Evolutionary conservation across 2,113 vertebrate species (phyloP).

Genomic region (Pedionomus torquatus): DNA sequence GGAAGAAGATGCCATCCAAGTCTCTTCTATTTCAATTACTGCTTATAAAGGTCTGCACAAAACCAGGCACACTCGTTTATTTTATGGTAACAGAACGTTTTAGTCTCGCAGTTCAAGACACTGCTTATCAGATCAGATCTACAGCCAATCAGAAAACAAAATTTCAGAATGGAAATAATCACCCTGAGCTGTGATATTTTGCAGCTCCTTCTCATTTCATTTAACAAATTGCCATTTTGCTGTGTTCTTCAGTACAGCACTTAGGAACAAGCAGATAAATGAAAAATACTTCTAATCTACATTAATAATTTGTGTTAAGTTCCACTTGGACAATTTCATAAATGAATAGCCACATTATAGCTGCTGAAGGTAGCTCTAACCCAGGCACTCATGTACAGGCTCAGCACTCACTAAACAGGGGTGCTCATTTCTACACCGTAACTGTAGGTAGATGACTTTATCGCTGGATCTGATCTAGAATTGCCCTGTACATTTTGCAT

Average conservation of each 20-base stretch:
- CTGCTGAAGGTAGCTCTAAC: neutral
- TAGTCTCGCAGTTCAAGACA: neutral
- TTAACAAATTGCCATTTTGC: neutral
- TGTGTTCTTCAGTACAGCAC: neutral
- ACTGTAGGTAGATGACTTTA: neutral
- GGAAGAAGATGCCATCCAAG: neutral
- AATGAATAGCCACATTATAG: constrained; percentile 1
- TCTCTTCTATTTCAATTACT: neutral
- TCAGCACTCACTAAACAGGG: neutral
- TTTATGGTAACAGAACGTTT: neutral
- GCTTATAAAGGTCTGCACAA: neutral
- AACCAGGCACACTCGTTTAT: neutral
- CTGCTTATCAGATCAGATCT: neutral
- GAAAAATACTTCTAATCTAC: constrained; percentile 26
- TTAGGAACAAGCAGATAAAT: constrained; percentile 16
- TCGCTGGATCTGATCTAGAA: neutral
- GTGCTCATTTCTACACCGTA: neutral
- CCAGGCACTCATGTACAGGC: neutral
- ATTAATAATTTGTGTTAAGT: constrained; percentile 35
- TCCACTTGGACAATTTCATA: constrained; percentile 33
- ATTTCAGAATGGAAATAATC: neutral
- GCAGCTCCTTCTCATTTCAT: neutral
- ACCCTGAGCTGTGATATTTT: neutral
- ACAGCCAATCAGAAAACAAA: neutral
- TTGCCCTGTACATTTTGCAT: neutral